These are phyloP conservation scores for Meandrina meandrites DNA, from an alignment of 92 coral and sea anemone species.

Conservation along the genomic window DNA sequence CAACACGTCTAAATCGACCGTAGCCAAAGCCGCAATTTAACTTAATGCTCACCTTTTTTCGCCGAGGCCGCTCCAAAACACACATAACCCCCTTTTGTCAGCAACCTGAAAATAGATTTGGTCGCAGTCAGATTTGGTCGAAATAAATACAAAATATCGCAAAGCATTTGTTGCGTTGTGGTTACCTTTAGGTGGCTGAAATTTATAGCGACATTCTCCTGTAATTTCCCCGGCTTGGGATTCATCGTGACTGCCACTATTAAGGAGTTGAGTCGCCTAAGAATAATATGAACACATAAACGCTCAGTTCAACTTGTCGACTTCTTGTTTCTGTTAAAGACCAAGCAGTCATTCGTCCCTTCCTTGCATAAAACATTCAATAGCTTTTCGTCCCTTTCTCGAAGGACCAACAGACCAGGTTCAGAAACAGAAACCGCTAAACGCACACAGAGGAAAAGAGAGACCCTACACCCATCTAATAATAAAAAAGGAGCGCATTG, in stretches of 20 bases:
- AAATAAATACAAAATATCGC: background rate
- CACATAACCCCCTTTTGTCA: background rate
- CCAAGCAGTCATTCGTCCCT: no score
- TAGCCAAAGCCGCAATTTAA: no score
- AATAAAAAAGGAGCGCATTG: no score
- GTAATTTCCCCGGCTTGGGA: background rate
- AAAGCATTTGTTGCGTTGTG: background rate
- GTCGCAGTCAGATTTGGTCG: background rate
- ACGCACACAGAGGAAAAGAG: no score
- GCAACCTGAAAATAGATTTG: background rate
- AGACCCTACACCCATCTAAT: no score
- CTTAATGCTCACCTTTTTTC: background rate
- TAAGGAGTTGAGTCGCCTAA: background rate
- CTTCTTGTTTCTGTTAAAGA: no score
- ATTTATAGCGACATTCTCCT: background rate
- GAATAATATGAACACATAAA: background rate
- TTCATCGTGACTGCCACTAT: background rate
- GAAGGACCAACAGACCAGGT: no score
- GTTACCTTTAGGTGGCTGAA: background rate
- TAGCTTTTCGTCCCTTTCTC: no score
- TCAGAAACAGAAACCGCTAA: no score
- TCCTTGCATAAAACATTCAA: no score
- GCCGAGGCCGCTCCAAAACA: background rate
- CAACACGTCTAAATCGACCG: no score
- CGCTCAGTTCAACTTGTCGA: no score